Percentiles rank a stretch among this genome's conserved stretches.
phyloP scores from a whole-genome alignment of 2,888 invertebrate species.

The Hipparchia semele region DNA sequence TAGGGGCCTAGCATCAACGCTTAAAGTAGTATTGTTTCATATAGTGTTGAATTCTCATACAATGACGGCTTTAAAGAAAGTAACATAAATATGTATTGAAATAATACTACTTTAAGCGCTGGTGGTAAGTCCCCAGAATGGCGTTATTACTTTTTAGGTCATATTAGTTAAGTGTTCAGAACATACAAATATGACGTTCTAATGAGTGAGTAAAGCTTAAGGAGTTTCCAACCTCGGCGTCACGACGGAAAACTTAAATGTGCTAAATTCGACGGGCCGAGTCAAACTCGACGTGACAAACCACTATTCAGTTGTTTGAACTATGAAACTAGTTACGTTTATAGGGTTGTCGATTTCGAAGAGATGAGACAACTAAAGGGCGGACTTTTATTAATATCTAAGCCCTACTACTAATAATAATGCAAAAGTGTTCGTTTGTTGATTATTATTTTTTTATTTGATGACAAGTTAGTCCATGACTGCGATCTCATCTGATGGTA shows the following conservation, averaged over 20 bases:
- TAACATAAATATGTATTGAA: too few relatives aligned
- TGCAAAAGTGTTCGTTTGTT: too few relatives aligned
- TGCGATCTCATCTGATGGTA: too few relatives aligned
- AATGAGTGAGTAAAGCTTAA: constrained; percentile 72
- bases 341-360: background rate
- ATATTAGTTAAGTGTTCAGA: constrained; percentile 34
- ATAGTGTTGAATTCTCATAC: too few relatives aligned
- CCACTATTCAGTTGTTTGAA: constrained; percentile 60
- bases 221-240: constrained; percentile 68
- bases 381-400: too few relatives aligned
- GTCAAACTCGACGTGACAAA: constrained; percentile 71
- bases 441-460: too few relatives aligned
- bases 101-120: too few relatives aligned
- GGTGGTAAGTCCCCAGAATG: background rate
- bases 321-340: constrained; percentile 39
- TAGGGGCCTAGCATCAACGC: too few relatives aligned
- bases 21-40: too few relatives aligned
- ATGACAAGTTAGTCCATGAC: too few relatives aligned
- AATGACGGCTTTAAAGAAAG: too few relatives aligned
- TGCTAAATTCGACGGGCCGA: constrained; percentile 73
- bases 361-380: background rate
- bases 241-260: constrained; percentile 63
- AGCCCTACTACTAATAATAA: too few relatives aligned
- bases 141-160: constrained; percentile 1
- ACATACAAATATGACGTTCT: constrained; percentile 72